Conservation (phyloP, 2,113 vertebrate species). For the Budorcas taxicolor region DNA sequence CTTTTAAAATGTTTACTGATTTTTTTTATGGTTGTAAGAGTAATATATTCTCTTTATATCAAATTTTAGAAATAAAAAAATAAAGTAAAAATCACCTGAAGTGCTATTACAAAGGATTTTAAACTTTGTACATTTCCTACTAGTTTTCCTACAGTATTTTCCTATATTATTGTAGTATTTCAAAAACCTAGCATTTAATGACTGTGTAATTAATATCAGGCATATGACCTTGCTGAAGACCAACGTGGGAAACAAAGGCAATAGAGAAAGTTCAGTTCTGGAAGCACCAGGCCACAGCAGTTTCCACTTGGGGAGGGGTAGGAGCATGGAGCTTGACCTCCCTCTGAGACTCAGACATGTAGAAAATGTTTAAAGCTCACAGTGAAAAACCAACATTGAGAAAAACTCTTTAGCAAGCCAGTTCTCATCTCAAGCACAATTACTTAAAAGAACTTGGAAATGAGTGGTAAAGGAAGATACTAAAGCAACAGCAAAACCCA, state of each 20-base stretch:
- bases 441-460: neutral
- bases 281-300: neutral
- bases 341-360: neutral
- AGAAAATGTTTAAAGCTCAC: neutral
- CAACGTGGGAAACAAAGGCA: neutral
- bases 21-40: neutral
- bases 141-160: conserved; percentile 7
- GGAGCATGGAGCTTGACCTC: neutral
- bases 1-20: neutral
- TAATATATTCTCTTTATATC: neutral
- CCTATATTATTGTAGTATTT: neutral
- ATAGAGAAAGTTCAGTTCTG: neutral
- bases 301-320: neutral
- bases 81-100: neutral
- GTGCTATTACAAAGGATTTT: neutral
- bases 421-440: neutral
- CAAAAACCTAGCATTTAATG: neutral
- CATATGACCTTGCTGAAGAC: neutral
- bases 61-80: neutral
- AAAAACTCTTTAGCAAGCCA: neutral
- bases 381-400: neutral
- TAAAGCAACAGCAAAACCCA: neutral
- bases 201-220: neutral
- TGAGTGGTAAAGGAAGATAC: neutral
- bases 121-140: neutral